phyloP scores from a whole-genome alignment of 2,113 vertebrate genomes.

The Candoia aspera region DNA sequence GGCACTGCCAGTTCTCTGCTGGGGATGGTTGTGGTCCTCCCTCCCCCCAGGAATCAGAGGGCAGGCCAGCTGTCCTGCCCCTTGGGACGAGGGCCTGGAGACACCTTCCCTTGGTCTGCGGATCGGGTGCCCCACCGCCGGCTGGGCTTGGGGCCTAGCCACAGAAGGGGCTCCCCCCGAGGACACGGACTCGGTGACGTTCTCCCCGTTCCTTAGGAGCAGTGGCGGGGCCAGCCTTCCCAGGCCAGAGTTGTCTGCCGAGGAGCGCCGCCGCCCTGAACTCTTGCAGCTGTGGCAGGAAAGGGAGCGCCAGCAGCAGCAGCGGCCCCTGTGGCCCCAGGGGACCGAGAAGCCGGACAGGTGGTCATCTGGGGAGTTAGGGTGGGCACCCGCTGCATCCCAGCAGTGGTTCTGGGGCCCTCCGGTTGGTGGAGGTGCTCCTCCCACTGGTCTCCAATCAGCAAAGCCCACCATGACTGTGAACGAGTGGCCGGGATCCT shows the following conservation, averaged over 20 bases:
- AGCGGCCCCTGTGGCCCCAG: conserved; percentile 62
- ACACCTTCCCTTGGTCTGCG: neutral
- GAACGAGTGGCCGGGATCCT: neutral
- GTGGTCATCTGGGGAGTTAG: conserved; percentile 3
- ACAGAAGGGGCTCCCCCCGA: neutral
- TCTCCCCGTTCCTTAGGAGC: neutral
- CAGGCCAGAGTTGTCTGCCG: conserved; percentile 58
- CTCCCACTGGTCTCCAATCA: neutral
- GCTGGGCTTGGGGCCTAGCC: neutral
- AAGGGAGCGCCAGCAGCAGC: conserved; percentile 68
- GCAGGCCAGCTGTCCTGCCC: neutral
- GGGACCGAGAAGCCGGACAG: conserved; percentile 70
- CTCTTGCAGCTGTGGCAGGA: conserved; percentile 87
- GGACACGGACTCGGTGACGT: neutral
- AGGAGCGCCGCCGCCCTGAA: conserved; percentile 81
- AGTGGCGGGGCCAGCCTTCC: neutral
- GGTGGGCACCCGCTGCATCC: neutral
- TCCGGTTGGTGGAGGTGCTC: neutral
- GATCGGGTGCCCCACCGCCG: neutral
- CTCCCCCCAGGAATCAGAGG: neutral
- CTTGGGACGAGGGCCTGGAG: neutral
- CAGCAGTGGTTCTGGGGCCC: too few species aligned
- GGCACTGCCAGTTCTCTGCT: too few species aligned
- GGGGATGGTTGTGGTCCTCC: neutral
- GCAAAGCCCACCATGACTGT: neutral